Evolutionary conservation across 2,113 vertebrate genomes (phyloP), one percentile per base, ranked within the genome.

Genomic region (Corythornis madagascariensis): DNA sequence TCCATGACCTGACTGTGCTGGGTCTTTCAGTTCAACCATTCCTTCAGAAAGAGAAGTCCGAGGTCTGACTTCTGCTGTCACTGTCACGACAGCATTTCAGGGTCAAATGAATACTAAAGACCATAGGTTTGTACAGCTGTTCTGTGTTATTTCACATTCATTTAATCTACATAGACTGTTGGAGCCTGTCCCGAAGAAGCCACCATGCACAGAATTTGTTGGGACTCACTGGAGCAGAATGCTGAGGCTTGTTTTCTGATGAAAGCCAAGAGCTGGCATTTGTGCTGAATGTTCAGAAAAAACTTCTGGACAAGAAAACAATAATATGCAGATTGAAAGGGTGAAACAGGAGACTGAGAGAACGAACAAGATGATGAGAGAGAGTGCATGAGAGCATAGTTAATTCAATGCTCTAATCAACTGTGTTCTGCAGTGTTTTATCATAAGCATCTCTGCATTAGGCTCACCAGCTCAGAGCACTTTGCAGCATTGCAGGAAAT

Each of bases 401-500:
- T 95, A 96, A 95, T 96, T 96, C 91, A 94, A 13, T 92, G 83
- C 85, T 94, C 76, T 94, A 93, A 96, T 95, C 90, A 96, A 76
- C 88, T 78, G 26, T 52, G 87, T 63, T 95, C 90, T 95, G 94
- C 95, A 94, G 94, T 87, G 72, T 70, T 96, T 95, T 84, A 87
- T 90, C 89, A 66, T 84, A 95, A 77, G 74, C 85, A 90, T 74
- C 83, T 76, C 91, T 94, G 91, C 80, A 57, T 85, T 86, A 91
- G 84, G 63, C 79, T 90, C 70, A 93, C 78, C 92, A 94, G 87
- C 89, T 96, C 88, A 89, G 89, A 93, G 26, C 16, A 3, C 76
- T 94, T 76, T 94, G 91, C 95, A 95, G 91, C 83, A 95, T 72
- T 96, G 93, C 92, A 96, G 89, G 93, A 95, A 93, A 92, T 75